Percentiles rank a stretch among this genome's conserved stretches.
Evolutionary conservation across 2,888 invertebrate species (phyloP).

Genomic region (Thumatha senex): DNA sequence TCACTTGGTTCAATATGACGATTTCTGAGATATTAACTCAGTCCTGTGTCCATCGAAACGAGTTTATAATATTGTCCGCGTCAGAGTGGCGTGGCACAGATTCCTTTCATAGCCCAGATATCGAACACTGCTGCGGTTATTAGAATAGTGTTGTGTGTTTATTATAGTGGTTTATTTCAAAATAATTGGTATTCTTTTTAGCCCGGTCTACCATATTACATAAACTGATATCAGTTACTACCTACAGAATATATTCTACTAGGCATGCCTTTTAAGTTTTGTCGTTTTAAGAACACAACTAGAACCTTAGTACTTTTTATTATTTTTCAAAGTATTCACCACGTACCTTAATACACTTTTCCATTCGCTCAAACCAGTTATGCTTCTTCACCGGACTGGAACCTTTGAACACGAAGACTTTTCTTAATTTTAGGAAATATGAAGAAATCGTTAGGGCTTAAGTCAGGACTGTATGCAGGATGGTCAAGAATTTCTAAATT

Average conservation of each 20-base stretch:
- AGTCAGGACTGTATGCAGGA: too few relatives aligned
- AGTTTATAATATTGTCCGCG: constrained; percentile 16
- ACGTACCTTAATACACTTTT: too few relatives aligned
- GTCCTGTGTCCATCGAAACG: constrained; percentile 18
- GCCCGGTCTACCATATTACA: background rate
- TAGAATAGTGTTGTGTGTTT: background rate
- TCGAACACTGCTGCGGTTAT: background rate
- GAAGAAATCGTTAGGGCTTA: too few relatives aligned
- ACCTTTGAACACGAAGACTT: too few relatives aligned
- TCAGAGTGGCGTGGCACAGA: constrained; percentile 20
- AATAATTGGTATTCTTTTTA: background rate
- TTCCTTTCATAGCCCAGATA: constrained; percentile 29
- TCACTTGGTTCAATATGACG: constrained; percentile 16
- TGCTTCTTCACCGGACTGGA: too few relatives aligned
- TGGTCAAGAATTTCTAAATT: too few relatives aligned
- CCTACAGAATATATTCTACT: background rate
- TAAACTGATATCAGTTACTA: background rate
- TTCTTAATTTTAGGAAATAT: too few relatives aligned
- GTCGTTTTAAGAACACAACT: too few relatives aligned
- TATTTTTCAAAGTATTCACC: too few relatives aligned
- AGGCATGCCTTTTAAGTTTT: too few relatives aligned
- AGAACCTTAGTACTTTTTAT: too few relatives aligned
- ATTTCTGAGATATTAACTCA: constrained; percentile 12
- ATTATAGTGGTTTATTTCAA: background rate
- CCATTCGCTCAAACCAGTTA: too few relatives aligned